Base-by-base conservation (phyloP, 2,113 vertebrate species). In the Bambusicola thoracicus region DNA sequence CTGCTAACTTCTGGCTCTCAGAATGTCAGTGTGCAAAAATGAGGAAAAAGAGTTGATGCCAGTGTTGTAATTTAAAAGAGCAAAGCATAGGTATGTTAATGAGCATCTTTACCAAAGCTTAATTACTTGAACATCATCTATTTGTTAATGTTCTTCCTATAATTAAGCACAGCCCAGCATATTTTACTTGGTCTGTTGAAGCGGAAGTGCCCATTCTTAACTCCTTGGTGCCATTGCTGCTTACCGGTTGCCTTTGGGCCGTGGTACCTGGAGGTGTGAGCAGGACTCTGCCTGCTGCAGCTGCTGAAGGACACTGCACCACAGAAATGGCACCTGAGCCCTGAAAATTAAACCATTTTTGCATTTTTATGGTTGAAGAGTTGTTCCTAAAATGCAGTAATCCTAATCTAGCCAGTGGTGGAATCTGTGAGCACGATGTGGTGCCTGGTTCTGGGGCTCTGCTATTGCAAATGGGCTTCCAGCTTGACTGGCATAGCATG, bases 401-500 rank as follows among this genome's bases (percentile, higher is more conserved):
- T 4, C 8, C 0, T 18, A 38, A 3, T 32, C 5, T 62, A 41
- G 27, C 10, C 40, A 61, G 13, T 29, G 0, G 4, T n/a, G 0
- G 4, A 30, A 49, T 56, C 44, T 40, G 13, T 44, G 29, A 22
- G 2, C 21, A 15, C 7, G 5, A 0, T 5, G 0, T 0, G 1
- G 19, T 19, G 8, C 19, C 51, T 30, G 36, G 34, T 13, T 24
- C 34, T 38, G 61, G 61, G 16, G 61, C 38, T 63, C 41, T 30
- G 21, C n/a, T 24, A 6, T 6, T 2, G 34, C n/a, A 11, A 0
- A 9, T 4, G 48, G 32, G 1, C 8, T 18, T 34, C 3, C 72
- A 65, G 51, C 51, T 36, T 5, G 6, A 6, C 1, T 7, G 40
- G 34, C 38, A 27, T 49, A 30, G 32, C 0, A 12, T 3, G 55